These are phyloP conservation scores for Typhlichthys eigenmanni DNA, from an alignment of 2,797 vertebrate genomes.

Conservation along the genomic window DNA sequence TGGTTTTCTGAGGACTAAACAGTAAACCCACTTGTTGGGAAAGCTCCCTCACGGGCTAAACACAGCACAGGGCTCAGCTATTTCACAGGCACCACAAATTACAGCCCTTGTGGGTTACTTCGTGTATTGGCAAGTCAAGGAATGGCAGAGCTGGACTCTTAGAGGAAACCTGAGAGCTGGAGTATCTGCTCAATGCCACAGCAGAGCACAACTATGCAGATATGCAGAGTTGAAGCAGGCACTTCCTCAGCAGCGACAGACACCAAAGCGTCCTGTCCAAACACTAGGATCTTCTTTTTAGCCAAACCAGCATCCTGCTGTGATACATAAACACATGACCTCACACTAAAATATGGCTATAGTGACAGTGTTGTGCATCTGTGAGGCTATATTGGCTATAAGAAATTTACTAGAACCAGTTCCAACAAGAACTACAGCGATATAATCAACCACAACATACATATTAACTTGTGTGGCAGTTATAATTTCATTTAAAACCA, in stretches of 20 bases:
- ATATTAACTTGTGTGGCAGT: neutral
- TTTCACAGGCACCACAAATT: conserved; percentile 71
- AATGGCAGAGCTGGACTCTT: conserved; percentile 39
- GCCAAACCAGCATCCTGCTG: conserved; percentile 47
- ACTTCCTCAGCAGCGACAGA: conserved; percentile 56
- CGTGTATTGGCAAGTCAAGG: conserved; percentile 48
- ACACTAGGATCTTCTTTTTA: conserved; percentile 45
- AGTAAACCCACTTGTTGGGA: conserved; percentile 61
- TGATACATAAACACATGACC: conserved; percentile 42
- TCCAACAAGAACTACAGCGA: neutral
- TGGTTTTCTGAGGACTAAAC: conserved; percentile 63
- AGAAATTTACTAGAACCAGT: neutral
- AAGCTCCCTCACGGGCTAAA: conserved; percentile 53
- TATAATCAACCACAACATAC: too few relatives aligned
- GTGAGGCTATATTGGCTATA: too few relatives aligned
- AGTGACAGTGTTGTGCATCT: conserved; percentile 9
- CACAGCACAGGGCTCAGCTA: conserved; percentile 54
- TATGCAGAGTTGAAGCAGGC: conserved; percentile 6
- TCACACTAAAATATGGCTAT: conserved; percentile 40
- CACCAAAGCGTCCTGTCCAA: conserved; percentile 62
- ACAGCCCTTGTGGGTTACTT: conserved; percentile 58
- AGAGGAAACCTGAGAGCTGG: conserved; percentile 50
- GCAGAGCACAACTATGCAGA: neutral
- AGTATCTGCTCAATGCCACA: conserved; percentile 26
- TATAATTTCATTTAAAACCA: neutral